phyloP scores from a whole-genome alignment of 2,797 vertebrate genomes.

The Myotis vivesi region DNA sequence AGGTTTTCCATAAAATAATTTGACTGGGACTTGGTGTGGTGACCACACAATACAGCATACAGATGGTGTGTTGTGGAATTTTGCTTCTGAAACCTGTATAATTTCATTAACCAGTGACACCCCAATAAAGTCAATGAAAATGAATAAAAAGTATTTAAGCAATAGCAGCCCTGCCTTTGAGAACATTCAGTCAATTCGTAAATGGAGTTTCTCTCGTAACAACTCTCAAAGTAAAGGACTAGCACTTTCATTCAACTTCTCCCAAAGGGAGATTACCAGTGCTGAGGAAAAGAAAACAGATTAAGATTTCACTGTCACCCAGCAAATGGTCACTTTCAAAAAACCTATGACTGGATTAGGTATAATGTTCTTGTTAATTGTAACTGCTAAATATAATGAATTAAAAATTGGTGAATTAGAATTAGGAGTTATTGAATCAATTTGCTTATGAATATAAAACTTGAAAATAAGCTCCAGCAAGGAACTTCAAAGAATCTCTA shows the following conservation, averaged over 20 bases:
- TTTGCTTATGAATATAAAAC: slow-evolving; percentile 6
- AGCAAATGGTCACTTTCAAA: neutral
- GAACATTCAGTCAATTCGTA: neutral
- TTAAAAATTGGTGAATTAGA: neutral
- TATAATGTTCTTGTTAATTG: neutral
- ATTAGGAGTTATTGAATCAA: neutral
- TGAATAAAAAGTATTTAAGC: neutral
- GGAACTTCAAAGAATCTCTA: slow-evolving; percentile 47
- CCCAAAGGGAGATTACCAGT: neutral
- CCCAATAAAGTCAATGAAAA: neutral
- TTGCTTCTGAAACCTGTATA: neutral
- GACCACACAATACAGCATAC: neutral
- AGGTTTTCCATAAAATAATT: neutral
- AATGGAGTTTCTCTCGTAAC: neutral
- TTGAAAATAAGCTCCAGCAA: slow-evolving; percentile 23
- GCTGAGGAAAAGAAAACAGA: neutral
- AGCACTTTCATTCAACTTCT: neutral
- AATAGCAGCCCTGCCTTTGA: neutral
- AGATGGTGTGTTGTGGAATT: neutral
- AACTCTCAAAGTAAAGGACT: neutral
- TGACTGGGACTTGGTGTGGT: neutral
- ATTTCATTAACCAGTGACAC: neutral
- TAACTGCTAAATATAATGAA: neutral
- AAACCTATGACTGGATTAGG: neutral
- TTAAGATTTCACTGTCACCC: neutral